phyloP scores from a whole-genome alignment of 2,888 invertebrate genomes.

The Napeogenes sylphis region DNA sequence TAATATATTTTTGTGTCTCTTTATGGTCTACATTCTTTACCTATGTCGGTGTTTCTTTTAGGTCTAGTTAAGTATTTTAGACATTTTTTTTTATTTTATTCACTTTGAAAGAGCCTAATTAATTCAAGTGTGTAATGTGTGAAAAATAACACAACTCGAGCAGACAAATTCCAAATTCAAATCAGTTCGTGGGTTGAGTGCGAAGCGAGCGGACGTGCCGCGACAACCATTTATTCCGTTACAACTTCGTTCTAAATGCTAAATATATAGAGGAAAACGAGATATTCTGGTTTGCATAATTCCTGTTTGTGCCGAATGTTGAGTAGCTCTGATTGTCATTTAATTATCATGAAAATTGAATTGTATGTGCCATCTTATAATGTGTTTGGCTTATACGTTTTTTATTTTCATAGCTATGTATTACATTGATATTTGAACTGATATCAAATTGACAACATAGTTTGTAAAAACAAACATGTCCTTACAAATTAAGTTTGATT shows the following conservation, averaged over 20 bases:
- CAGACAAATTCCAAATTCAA: slow-evolving; percentile 71
- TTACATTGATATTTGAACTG: no score
- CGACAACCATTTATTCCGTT: slow-evolving; percentile 65
- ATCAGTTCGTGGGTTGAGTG: slow-evolving; percentile 73
- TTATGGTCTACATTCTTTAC: no score
- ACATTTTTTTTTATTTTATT: no score
- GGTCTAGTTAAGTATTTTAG: no score
- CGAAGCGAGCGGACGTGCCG: slow-evolving; percentile 64
- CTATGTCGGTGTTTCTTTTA: no score
- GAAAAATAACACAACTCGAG: slow-evolving; percentile 44
- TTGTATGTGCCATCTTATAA: slow-evolving; percentile 6
- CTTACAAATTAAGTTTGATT: no score
- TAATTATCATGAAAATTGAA: slow-evolving; percentile 20
- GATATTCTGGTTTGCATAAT: slow-evolving; percentile 67
- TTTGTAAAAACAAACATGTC: no score
- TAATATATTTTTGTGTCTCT: background rate
- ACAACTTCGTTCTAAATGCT: slow-evolving; percentile 66
- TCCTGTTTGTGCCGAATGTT: slow-evolving; percentile 52
- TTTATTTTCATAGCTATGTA: no score
- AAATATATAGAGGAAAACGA: slow-evolving; percentile 68
- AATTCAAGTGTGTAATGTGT: slow-evolving; percentile 4
- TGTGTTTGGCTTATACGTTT: no score
- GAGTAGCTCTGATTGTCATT: slow-evolving; percentile 40
- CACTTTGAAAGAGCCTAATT: no score
- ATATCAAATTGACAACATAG: no score